Conservation (phyloP, 2,888 invertebrate genomes). For the Cremastinae sp. region DNA sequence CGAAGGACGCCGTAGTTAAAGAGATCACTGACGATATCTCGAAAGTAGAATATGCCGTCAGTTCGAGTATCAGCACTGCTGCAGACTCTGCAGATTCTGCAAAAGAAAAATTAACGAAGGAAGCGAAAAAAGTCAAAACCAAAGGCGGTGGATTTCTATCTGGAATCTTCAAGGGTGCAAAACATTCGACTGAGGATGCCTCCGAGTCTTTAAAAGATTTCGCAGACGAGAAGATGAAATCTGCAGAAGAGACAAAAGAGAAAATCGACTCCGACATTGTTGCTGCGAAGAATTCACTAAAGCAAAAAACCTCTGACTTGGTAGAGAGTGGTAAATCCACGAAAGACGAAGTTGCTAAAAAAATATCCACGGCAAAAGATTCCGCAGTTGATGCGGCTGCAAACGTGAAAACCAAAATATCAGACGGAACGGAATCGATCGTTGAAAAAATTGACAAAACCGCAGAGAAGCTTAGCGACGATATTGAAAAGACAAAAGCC, state of each 20-base stretch:
- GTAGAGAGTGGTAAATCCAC: slow-evolving; percentile 20
- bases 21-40: slow-evolving; percentile 56
- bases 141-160: slow-evolving; percentile 61
- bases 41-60: slow-evolving; percentile 56
- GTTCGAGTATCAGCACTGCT: slow-evolving; percentile 50
- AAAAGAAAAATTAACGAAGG: slow-evolving; percentile 53
- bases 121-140: slow-evolving; percentile 58
- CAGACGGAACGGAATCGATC: slow-evolving; percentile 28
- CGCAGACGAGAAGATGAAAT: slow-evolving; percentile 43
- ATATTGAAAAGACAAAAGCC: slow-evolving; percentile 30
- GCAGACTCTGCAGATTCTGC: slow-evolving; percentile 23
- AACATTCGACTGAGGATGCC: slow-evolving; percentile 42
- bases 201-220: slow-evolving; percentile 40
- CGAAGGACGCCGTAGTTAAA: slow-evolving; percentile 45
- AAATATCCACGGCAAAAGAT: slow-evolving; percentile 30
- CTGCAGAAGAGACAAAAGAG: slow-evolving; percentile 56
- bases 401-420: slow-evolving; percentile 55
- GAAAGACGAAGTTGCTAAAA: slow-evolving; percentile 40
- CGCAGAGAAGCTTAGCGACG: slow-evolving; percentile 38
- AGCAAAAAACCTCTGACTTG: slow-evolving; percentile 16
- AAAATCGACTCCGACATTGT: slow-evolving; percentile 40
- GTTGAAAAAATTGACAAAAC: slow-evolving; percentile 6
- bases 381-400: slow-evolving; percentile 49
- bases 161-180: slow-evolving; percentile 59
- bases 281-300: slow-evolving; percentile 49